phyloP scores from a whole-genome alignment of 2,797 vertebrate genomes.

The Urocyon cinereoargenteus region DNA sequence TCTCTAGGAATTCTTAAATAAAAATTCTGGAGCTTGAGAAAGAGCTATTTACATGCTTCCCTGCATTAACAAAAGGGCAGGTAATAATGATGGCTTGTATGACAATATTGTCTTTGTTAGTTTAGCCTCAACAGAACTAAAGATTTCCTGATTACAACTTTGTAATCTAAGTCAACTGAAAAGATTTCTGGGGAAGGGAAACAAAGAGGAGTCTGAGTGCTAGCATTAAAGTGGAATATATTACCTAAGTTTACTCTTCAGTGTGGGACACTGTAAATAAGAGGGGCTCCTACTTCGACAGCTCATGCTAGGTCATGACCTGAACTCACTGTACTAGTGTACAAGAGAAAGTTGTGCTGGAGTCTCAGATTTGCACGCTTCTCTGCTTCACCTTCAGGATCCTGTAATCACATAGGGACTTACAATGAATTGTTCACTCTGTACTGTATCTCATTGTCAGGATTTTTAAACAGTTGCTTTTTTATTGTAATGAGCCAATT shows the following conservation, averaged over 20 bases:
- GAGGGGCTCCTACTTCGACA: conserved; percentile 19
- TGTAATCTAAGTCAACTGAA: conserved; percentile 81
- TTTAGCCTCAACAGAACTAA: conserved; percentile 78
- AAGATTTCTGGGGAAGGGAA: conserved; percentile 77
- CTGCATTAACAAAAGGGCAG: conserved; percentile 68
- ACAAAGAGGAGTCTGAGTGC: conserved; percentile 77
- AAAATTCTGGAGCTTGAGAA: conserved; percentile 71
- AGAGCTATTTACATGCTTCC: conserved; percentile 57
- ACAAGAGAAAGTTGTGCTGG: conserved; percentile 70
- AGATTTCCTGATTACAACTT: conserved; percentile 79
- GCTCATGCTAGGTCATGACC: conserved; percentile 69
- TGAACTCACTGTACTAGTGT: conserved; percentile 19
- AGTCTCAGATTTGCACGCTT: conserved; percentile 47
- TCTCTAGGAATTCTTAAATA: conserved; percentile 55
- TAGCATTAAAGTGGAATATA: conserved; percentile 71
- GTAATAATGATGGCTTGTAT: conserved; percentile 73
- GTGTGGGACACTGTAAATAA: conserved; percentile 60
- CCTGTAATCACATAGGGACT: conserved; percentile 53
- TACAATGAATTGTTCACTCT: conserved; percentile 76
- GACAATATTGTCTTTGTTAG: conserved; percentile 80
- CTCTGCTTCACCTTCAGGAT: conserved; percentile 74
- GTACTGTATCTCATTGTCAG: conserved; percentile 81
- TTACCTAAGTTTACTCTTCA: conserved; percentile 76
- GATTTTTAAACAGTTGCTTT: conserved; percentile 85
- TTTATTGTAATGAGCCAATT: conserved; percentile 84